Percentiles rank a stretch among this genome's conserved stretches.
phyloP scores from a whole-genome alignment of 1,140 invertebrate species.

The Drosophila erecta region DNA sequence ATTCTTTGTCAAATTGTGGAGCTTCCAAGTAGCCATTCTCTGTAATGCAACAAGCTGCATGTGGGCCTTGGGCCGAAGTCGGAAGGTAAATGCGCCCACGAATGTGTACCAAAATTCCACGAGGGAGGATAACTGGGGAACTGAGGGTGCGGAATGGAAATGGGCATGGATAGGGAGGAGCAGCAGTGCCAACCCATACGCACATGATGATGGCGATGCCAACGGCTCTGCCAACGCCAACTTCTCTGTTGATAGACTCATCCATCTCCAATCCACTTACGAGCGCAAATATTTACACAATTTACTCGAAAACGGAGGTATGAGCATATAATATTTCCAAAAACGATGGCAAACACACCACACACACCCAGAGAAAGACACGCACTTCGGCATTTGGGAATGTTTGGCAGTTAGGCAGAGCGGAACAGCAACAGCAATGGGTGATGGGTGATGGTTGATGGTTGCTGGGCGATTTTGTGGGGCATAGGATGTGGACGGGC shows the following conservation, averaged over 20 bases:
- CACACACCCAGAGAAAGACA: conserved; percentile 41
- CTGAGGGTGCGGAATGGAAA: conserved; percentile 41
- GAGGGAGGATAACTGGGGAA: conserved; percentile 35
- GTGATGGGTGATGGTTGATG: neutral
- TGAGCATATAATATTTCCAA: conserved; percentile 85
- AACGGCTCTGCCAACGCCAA: conserved; percentile 46
- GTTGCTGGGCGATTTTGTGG: too few species aligned
- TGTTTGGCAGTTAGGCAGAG: conserved; percentile 77
- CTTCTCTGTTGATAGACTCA: conserved; percentile 84
- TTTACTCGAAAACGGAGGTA: conserved; percentile 85
- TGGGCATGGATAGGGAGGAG: neutral
- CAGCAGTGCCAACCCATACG: conserved; percentile 15
- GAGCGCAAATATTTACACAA: conserved; percentile 85
- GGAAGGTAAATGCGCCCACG: neutral
- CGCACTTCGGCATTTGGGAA: conserved; percentile 47
- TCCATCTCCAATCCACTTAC: conserved; percentile 85
- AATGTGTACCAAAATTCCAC: neutral
- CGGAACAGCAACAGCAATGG: conserved; percentile 68
- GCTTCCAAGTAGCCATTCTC: neutral
- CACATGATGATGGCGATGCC: conserved; percentile 60
- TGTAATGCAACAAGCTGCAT: conserved; percentile 32
- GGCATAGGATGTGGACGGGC: neutral
- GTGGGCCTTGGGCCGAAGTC: conserved; percentile 7
- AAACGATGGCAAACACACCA: conserved; percentile 78
- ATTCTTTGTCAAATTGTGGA: conserved; percentile 33